phyloP scores from a whole-genome alignment of 2,797 vertebrate genomes.

The Halcyon badia region DNA sequence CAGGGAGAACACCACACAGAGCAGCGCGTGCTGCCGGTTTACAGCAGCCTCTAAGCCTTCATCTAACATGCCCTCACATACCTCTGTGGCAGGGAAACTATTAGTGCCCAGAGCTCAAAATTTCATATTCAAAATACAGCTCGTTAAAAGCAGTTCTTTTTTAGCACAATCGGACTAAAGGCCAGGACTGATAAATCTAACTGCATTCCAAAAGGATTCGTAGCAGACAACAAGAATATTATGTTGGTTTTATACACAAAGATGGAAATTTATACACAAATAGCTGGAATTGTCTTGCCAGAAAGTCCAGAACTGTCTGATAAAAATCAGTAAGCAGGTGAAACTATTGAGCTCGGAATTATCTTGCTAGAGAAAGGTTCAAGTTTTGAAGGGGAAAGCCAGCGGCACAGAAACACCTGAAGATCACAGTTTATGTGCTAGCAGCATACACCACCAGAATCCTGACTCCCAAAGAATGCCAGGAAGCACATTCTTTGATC shows the following conservation, averaged over 20 bases:
- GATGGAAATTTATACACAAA: neutral
- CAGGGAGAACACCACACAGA: neutral
- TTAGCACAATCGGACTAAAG: neutral
- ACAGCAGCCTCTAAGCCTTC: neutral
- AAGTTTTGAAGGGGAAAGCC: neutral
- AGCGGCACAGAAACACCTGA: neutral
- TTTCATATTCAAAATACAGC: neutral
- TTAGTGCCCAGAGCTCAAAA: neutral
- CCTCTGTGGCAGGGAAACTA: neutral
- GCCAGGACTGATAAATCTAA: neutral
- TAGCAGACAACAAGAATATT: neutral
- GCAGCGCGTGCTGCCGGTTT: neutral
- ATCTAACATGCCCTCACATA: neutral
- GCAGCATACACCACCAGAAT: neutral
- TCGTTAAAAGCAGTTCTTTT: neutral
- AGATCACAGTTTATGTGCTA: neutral
- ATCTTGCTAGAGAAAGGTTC: neutral
- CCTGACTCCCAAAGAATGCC: neutral
- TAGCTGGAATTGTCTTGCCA: neutral
- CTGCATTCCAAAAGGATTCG: neutral
- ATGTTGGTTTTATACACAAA: neutral
- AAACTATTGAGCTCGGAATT: neutral
- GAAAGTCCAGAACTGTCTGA: neutral
- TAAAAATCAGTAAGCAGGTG: too few relatives aligned
- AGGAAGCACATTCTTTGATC: conserved; percentile 31